Evolutionary conservation across 2,797 vertebrate genomes (phyloP), one percentile per base, ranked within the genome.

Genomic region (Crocodylus rhombifer): DNA sequence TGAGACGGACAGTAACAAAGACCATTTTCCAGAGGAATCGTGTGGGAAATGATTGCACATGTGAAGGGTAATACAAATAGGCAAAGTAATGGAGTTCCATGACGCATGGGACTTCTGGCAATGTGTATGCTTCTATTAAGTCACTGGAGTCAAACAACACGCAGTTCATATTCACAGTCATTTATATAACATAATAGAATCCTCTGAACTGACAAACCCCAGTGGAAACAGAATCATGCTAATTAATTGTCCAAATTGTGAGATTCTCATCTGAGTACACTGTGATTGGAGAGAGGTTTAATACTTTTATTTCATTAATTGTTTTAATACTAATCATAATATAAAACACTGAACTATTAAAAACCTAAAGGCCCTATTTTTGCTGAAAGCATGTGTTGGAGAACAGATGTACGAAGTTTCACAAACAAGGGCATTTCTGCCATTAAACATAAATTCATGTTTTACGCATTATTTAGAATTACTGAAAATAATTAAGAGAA

Each of bases 1-100:
- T 55, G 30, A 92, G 86, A 82, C 69, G 93, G 94, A 89, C 80
- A 80, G 80, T 17, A 28, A 23, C 76, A 89, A 88, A 42, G 84
- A 73, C 94, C 84, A 84, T 81, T 63, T 93, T 78, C n/a, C 21
- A 67, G 36, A 61, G 73, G 30, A 21, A 55, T 33, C 73, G 67
- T 80, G 64, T 69, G 73, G 17, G 67, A 86, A 51, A 51, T 51
- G 42, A 51, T 11, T 51, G 42, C 42, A 10, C 42, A 51, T 51
- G 42, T 51, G 42, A 51, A 51, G 42, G 42, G 42, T 51, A 51
- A 51, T 51, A 51, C 64, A 90, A 90, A 84, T 87, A 65, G 1
- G 3, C 86, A 16, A 82, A 89, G 85, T 90, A 90, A 86, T 84
- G 84, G 80, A 91, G 55, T 81, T 91, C 55, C 77, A n/a, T 63